Evolutionary conservation across 1,140 invertebrate species (phyloP).

Genomic region (Centruroides sculpturatus): DNA sequence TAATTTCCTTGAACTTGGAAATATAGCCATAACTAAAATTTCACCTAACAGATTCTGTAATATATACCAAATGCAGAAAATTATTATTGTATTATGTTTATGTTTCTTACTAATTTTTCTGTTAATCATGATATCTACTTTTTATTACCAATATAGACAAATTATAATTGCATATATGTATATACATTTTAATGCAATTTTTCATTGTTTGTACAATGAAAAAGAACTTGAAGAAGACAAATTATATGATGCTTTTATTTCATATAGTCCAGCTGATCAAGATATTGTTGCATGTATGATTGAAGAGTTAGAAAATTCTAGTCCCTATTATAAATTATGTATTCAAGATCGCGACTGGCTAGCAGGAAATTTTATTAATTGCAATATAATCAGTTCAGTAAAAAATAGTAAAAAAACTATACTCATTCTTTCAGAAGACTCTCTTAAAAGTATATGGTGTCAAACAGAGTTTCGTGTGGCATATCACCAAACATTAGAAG

Average conservation of each 20-base stretch:
- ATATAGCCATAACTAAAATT: constrained; percentile 22
- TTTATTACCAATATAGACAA: constrained; percentile 46
- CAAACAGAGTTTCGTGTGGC: constrained; percentile 68
- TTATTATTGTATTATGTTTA: constrained; percentile 16
- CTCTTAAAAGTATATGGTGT: constrained; percentile 69
- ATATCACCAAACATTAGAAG: constrained; percentile 53
- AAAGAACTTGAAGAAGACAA: constrained; percentile 60
- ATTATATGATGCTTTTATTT: constrained; percentile 71
- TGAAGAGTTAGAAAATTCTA: constrained; percentile 37
- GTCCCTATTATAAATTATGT: constrained; percentile 38
- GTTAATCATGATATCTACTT: constrained; percentile 24
- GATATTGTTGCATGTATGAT: constrained; percentile 48
- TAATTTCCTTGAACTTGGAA: background rate
- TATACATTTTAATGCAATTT: constrained; percentile 46
- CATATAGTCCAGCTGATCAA: constrained; percentile 63
- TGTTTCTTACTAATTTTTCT: constrained; percentile 14
- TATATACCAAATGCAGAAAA: constrained; percentile 2
- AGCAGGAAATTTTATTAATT: constrained; percentile 52
- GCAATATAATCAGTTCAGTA: constrained; percentile 63
- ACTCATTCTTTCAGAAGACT: constrained; percentile 63
- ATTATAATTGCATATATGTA: constrained; percentile 43
- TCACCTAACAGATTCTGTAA: constrained; percentile 30
- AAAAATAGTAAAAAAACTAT: constrained; percentile 62
- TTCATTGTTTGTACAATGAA: constrained; percentile 44
- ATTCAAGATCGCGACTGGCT: constrained; percentile 67